Evolutionary conservation across 2,113 vertebrate species (phyloP).

Genomic region (Eulacestoma nigropectus): DNA sequence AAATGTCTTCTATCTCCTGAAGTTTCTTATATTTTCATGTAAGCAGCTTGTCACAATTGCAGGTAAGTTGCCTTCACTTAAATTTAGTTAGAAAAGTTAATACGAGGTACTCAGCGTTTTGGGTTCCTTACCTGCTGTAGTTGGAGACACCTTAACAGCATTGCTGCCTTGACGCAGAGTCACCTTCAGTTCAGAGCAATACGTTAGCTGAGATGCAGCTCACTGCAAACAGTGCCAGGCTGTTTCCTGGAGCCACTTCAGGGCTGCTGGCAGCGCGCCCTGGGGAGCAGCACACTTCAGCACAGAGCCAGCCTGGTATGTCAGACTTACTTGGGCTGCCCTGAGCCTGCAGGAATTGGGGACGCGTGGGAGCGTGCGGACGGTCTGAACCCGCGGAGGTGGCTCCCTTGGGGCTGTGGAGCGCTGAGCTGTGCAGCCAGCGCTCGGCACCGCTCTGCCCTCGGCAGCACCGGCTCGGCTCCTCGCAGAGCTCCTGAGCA

Average conservation of each 20-base stretch:
- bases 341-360: background rate
- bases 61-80: background rate
- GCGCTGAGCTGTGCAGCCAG: rapidly evolving
- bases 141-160: background rate
- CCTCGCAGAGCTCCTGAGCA: rapidly evolving
- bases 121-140: background rate
- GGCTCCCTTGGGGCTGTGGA: too few relatives aligned
- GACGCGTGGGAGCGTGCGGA: rapidly evolving
- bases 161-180: background rate
- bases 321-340: background rate
- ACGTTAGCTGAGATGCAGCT: background rate
- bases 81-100: background rate
- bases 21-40: background rate
- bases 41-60: background rate
- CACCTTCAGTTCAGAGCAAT: background rate
- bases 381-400: too few relatives aligned
- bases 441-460: background rate
- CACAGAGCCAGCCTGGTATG: background rate
- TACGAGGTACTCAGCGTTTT: background rate
- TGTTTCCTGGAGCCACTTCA: background rate
- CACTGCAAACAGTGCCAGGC: background rate
- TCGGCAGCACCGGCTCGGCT: background rate
- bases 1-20: background rate
- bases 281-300: background rate
- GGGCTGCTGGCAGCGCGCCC: background rate